phyloP scores from a whole-genome alignment of 2,113 vertebrate species.

The Dasypus novemcinctus region DNA sequence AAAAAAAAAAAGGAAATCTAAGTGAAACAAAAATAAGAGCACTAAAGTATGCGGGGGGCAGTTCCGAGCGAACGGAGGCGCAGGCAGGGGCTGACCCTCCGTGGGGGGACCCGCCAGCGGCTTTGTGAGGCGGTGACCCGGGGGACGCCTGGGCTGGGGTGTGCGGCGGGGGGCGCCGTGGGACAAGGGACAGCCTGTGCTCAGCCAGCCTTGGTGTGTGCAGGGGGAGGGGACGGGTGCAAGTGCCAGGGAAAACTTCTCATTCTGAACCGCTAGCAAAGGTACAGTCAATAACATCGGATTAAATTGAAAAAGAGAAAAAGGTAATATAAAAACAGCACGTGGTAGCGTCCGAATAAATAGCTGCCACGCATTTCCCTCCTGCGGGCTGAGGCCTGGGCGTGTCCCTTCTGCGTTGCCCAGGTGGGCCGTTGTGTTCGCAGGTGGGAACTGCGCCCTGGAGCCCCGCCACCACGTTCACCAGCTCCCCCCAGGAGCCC shows the following conservation, averaged over 20 bases:
- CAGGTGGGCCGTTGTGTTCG: not conserved
- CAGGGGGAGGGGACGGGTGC: not conserved
- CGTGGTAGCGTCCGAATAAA: not conserved
- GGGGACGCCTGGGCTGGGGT: not conserved
- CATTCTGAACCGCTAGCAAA: not conserved
- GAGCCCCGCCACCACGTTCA: too few species aligned
- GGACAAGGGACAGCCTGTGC: not conserved
- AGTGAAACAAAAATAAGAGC: not conserved
- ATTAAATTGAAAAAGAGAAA: too few species aligned
- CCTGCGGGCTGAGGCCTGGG: fast-evolving
- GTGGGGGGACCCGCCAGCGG: not conserved
- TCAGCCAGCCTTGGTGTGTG: not conserved
- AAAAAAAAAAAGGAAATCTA: not conserved
- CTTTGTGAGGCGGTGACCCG: not conserved
- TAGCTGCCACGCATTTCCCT: not conserved
- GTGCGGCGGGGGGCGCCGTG: fast-evolving
- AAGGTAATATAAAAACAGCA: not conserved
- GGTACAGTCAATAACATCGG: not conserved
- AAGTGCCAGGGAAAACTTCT: not conserved
- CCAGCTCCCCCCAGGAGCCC: fast-evolving
- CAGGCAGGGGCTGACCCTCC: not conserved
- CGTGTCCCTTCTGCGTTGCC: not conserved
- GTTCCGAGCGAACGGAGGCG: not conserved
- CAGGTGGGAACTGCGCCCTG: not conserved
- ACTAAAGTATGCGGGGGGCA: too few species aligned